Base-by-base conservation (phyloP, 2,797 vertebrate species). In the Stomatorhinus walkeri region DNA sequence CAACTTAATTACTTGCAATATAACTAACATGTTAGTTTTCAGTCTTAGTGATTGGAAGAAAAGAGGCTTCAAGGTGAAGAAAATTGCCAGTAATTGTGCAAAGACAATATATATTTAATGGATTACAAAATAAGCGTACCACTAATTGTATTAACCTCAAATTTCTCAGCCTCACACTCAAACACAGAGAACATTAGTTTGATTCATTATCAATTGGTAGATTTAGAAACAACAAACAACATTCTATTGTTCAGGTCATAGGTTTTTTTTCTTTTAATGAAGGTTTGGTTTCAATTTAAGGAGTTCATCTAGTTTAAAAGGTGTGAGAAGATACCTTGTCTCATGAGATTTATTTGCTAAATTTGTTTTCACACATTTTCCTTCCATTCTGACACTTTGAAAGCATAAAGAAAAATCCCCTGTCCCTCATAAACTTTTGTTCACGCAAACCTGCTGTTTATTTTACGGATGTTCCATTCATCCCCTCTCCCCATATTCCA, bases 131-230 rank as follows among this genome's bases (percentile, higher is more conserved):
- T 46, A 79, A 72, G 28, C 0, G 5, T 79, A n/a, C 6, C 36
- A n/a, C 40, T 79, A 79, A 79, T 46, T 43, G 40, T 10, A 19
- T 79, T 79, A 46, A 46, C 7, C 28, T 36, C 28, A 36, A 72
- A 28, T 72, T 72, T 72, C 64, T 72, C 64, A 79, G 36, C 76
- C 40, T 46, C 76, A 43, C 19, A 46, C 76, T 46, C 46, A 52
- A 79, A 79, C 76, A 46, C 28, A 36, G 36, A n/a, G 36, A 79
- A 40, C 2, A 40, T n/a, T 43, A 9, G 36, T 28, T 24, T 95
- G 95, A 96, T 96, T 95, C 96, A 95, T 95, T 96, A 95, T 46
- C 14, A 19, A 46, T 46, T n/a, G 76, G 16, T 79, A 46, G 76
- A 79, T 46, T 79, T 46, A 79, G 81, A 84, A 51, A 84, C n/a